These are phyloP conservation scores for Hephaestus fuliginosus DNA, from an alignment of 2,797 vertebrate genomes.

Conservation along the genomic window DNA sequence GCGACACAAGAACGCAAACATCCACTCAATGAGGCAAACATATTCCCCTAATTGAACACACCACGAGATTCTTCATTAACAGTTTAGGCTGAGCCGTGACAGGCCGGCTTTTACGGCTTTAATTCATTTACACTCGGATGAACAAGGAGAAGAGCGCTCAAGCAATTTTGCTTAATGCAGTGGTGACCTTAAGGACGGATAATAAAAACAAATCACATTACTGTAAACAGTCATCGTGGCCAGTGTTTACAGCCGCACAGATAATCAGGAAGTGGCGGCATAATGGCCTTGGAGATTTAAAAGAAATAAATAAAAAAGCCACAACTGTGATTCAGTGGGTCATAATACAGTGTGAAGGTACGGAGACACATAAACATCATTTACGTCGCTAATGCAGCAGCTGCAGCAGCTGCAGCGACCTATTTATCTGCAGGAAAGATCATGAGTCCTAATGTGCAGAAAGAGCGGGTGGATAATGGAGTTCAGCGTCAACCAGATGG, in stretches of 20 bases:
- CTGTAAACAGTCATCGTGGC: constrained; percentile 42
- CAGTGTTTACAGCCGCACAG: constrained; percentile 55
- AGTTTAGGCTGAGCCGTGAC: constrained; percentile 40
- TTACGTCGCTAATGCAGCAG: background rate
- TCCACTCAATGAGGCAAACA: constrained; percentile 13
- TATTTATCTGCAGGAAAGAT: constrained; percentile 3
- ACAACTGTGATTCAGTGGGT: constrained; percentile 23
- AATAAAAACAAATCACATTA: constrained; percentile 64
- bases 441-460: background rate
- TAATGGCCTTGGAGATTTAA: constrained; percentile 23
- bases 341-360: constrained; percentile 3
- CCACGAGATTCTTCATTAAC: constrained; percentile 40
- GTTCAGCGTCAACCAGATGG: background rate
- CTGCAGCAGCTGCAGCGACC: constrained; percentile 5
- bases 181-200: constrained; percentile 58
- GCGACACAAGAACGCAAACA: constrained; percentile 13
- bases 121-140: constrained; percentile 43
- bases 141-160: constrained; percentile 24
- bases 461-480: background rate
- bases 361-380: constrained; percentile 19
- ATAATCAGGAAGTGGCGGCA: constrained; percentile 50
- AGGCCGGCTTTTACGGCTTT: constrained; percentile 42
- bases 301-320: background rate
- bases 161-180: constrained; percentile 45
- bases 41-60: constrained; percentile 24